phyloP scores from a whole-genome alignment of 1,140 invertebrate genomes.

The Diabrotica undecimpunctata region DNA sequence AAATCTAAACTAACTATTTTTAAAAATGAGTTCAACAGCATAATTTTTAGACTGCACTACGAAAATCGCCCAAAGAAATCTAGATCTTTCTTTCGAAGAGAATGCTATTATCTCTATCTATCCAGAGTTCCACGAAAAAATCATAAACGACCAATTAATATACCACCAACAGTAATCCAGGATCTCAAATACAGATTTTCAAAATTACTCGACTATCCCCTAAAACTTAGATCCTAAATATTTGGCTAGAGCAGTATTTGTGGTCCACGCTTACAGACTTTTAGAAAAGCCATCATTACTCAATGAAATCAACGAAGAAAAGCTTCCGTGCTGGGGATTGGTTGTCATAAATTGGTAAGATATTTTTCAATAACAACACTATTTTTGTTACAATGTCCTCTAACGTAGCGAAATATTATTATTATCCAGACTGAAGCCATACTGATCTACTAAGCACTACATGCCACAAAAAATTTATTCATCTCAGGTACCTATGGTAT shows the following conservation, averaged over 20 bases:
- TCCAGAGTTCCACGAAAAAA: background rate
- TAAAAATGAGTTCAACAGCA: no score
- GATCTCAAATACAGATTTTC: background rate
- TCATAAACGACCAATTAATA: background rate
- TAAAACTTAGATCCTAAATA: background rate
- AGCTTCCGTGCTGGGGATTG: background rate
- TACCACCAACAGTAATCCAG: background rate
- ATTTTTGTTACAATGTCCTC: no score
- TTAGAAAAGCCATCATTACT: background rate
- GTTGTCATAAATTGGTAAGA: background rate
- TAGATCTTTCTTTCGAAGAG: background rate
- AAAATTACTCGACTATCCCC: background rate
- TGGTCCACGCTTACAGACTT: background rate
- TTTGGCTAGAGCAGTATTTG: background rate
- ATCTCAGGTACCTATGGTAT: background rate
- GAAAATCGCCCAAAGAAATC: no score
- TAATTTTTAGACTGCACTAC: no score
- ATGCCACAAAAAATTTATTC: background rate
- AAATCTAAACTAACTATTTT: no score
- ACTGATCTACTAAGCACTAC: no score
- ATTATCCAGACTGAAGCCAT: no score
- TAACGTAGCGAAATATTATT: no score
- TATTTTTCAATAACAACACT: background rate
- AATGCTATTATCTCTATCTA: background rate
- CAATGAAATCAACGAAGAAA: background rate